Evolutionary conservation across 2,113 vertebrate genomes (phyloP), one percentile per base, ranked within the genome.

Genomic region (Sus scrofa): DNA sequence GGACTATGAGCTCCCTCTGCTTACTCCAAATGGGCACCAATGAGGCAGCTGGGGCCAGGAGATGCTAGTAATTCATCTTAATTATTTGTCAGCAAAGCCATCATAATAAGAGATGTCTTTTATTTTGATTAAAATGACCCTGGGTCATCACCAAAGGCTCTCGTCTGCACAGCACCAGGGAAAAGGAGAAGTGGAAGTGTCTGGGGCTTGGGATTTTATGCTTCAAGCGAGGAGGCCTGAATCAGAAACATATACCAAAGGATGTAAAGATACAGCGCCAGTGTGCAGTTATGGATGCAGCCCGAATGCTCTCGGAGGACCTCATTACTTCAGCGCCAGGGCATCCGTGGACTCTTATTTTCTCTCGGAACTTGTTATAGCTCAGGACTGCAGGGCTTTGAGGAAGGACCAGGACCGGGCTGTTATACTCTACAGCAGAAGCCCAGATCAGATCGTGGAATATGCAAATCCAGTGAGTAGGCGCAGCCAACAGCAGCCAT

Each of bases 61-160:
- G 86, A 92, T 89, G 96, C 95, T 81, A 97, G 98, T 96, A 98
- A 98, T 98, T 98, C 94, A 98, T 98, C 98, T 98, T 98, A 98
- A 99, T 98, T 98, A 98, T 98, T 98, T 98, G 97, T 98, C 98
- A 98, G 98, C 97, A 98, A 98, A 98, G 95, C 96, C 96, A 93
- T 98, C 95, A 93, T 98, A 98, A 98, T 97, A 98, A 97, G 95
- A 98, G 94, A 83, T 97, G 97, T 98, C 98, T 98, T 98, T 98
- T 96, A 97, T 98, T 98, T 97, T 98, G 97, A 98, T 98, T 98
- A 99, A 98, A 98, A 98, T 98, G 98, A 98, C 98, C 97, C 97
- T 95, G 92, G 88, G 96, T 98, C 97, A 98, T 95, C 89, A 94
- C 95, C 50, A 84, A 96, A 93, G 86, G 79, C 73, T 81, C 83